Evolutionary conservation across 2,888 invertebrate genomes (phyloP).

Genomic region (Hydriomena furcata): DNA sequence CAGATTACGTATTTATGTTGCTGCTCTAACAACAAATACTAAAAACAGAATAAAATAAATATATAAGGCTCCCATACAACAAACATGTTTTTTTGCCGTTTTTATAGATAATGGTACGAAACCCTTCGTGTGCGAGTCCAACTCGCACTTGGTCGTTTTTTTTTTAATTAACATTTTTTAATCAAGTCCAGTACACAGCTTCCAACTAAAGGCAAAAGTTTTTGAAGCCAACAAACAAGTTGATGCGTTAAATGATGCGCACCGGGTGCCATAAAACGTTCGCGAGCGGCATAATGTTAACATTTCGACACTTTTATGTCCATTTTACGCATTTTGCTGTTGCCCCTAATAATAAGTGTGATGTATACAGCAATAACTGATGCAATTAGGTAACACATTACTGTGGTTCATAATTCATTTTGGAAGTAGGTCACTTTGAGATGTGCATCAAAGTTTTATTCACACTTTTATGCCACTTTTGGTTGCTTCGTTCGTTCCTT

Average conservation of each 20-base stretch:
- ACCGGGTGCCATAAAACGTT: constrained; percentile 56
- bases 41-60: too few relatives aligned
- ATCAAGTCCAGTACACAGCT: constrained; percentile 15
- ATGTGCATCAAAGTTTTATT: too few relatives aligned
- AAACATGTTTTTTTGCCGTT: too few relatives aligned
- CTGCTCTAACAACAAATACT: too few relatives aligned
- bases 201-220: constrained; percentile 33
- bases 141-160: too few relatives aligned
- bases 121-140: background rate
- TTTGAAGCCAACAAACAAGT: constrained; percentile 42
- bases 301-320: constrained; percentile 61
- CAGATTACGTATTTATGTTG: too few relatives aligned
- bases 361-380: constrained; percentile 36
- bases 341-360: constrained; percentile 35
- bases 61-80: too few relatives aligned
- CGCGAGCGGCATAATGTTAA: constrained; percentile 58
- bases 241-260: constrained; percentile 63
- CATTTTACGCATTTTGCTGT: constrained; percentile 51
- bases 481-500: background rate
- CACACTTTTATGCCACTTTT: too few relatives aligned
- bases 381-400: constrained; percentile 32
- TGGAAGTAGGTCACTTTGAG: too few relatives aligned
- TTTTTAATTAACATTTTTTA: constrained; percentile 14
- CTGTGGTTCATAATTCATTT: constrained; percentile 25
- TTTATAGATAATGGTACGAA: background rate